Evolutionary conservation across 2,888 invertebrate species (phyloP), one percentile per base, ranked within the genome.

Genomic region (Dusona sp.): DNA sequence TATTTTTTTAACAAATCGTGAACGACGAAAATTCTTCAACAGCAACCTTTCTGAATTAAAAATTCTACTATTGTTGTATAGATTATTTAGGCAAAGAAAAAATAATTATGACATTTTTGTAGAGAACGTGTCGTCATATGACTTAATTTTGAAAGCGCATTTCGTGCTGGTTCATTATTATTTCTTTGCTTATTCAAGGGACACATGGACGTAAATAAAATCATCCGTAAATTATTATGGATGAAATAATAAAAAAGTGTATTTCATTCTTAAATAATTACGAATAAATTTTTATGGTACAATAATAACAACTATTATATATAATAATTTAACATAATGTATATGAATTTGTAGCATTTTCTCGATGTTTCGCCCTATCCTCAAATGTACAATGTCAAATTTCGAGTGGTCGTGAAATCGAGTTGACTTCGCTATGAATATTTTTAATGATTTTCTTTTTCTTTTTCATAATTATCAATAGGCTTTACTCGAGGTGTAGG

Each of bases 191-290:
- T 61, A 16, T 29, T 16, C 29, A 61, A 29, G 29, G 29, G 16
- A 16, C 13, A 61, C 33, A 48, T 29, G 22, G 33, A 45, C n/a
- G 45, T 6, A 45, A 33, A 77, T 19, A 48, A 77, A 77, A 65
- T 64, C 19, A 77, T 48, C n/a, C 64, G 19, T 45, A 11, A 77
- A 33, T n/a, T 16, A 64, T 22, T 29, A 36, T 64, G 29, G 45
- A 45, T 45, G 75, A 48, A 77, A 64, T 77, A 45, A 77, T 77
- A 75, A 77, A 77, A 77, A 77, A 77, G 48, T 77, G 42, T 77
- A 77, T 77, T 77, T 64, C 64, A 77, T 77, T 64, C 75, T 77
- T 77, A 77, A 77, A 77, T 77, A 77, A 77, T 77, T 64, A 77
- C 45, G 45, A 45, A 64, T 77, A 61, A 48, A 64, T 77, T 45